Base-by-base conservation (phyloP, 1,140 invertebrate genomes). In the Zaprionus kolodkinae region DNA sequence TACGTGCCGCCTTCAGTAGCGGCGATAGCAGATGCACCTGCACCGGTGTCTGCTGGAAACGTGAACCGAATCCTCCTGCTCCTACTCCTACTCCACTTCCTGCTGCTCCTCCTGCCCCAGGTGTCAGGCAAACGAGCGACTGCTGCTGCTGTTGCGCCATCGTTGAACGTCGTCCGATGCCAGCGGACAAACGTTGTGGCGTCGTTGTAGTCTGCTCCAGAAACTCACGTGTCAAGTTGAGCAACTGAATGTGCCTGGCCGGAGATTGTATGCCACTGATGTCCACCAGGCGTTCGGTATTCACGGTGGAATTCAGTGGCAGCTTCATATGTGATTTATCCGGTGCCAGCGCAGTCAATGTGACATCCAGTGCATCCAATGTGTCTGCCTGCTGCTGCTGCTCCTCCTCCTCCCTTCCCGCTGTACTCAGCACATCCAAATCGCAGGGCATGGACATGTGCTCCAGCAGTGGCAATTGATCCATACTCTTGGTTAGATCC, bases 241-340 rank as follows among this genome's bases (percentile, higher is more conserved):
- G 17, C 25, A 91, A 9, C 4, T 91, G 89, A 1, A 91, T 84
- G 36, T 91, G 89, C 7, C 72, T 38, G 0, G 76, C 79, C 5
- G 89, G 84, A 10, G 89, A 86, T 1, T 74, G 73, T 0, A 78
- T 21, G 0, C 64, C 75, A 30, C 50, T 83, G 0, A 92, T 52
- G 35, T 92, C 89, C 35, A 92, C 59, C 33, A 92, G 59, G 1
- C 81, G 69, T 36, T 92, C 90, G 1, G 80, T 91, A 48, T 92
- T 92, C 5, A 92, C 57, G 0, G 91, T 92, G 1, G 91, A 92
- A 30, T 91, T 92, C 3, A 92, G 54, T 0, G 87, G 83, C 70
- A 92, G 43, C 66, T 91, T 92, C 91, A 92, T 91, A 52, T 77
- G 72, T 13, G 68, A 50, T 38, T 84, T 91, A 48, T 90, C 70